Evolutionary conservation across 2,888 invertebrate species (phyloP).

Genomic region (Litoditis marina): DNA sequence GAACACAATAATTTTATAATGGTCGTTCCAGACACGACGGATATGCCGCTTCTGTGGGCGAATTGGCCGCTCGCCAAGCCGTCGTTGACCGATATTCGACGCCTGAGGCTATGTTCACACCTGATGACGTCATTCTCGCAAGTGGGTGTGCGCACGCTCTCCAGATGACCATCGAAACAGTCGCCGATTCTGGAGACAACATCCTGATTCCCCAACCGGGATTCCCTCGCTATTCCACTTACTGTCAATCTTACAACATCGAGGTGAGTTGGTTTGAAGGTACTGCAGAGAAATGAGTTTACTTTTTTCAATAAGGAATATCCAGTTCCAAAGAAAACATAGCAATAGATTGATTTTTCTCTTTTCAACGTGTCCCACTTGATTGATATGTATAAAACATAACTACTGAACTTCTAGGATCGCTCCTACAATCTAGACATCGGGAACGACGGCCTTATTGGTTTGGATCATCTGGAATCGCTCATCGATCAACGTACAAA

Average conservation of each 20-base stretch:
- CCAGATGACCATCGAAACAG: constrained; percentile 82
- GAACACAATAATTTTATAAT: no score
- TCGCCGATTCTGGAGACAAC: constrained; percentile 86
- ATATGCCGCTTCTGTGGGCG: constrained; percentile 59
- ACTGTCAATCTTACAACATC: constrained; percentile 58
- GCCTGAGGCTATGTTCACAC: constrained; percentile 46
- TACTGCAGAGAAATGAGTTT: no score
- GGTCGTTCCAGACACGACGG: constrained; percentile 49
- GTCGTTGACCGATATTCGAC: constrained; percentile 43
- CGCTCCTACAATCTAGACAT: constrained; percentile 55
- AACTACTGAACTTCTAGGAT: constrained; percentile 18
- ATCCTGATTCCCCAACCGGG: constrained; percentile 78
- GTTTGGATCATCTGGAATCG: constrained; percentile 80
- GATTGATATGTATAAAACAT: neutral
- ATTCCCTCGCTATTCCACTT: constrained; percentile 61
- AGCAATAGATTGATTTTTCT: no score
- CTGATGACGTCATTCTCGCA: constrained; percentile 81
- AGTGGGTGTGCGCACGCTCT: constrained; percentile 93
- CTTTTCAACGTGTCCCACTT: no score
- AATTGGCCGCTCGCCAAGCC: constrained; percentile 40
- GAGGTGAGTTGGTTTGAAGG: no score
- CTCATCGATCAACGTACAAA: constrained; percentile 86
- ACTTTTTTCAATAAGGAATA: no score
- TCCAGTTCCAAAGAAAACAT: no score
- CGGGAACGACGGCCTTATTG: constrained; percentile 66